Conservation (phyloP, 2,113 vertebrate genomes). For the Phalacrocorax carbo region DNA sequence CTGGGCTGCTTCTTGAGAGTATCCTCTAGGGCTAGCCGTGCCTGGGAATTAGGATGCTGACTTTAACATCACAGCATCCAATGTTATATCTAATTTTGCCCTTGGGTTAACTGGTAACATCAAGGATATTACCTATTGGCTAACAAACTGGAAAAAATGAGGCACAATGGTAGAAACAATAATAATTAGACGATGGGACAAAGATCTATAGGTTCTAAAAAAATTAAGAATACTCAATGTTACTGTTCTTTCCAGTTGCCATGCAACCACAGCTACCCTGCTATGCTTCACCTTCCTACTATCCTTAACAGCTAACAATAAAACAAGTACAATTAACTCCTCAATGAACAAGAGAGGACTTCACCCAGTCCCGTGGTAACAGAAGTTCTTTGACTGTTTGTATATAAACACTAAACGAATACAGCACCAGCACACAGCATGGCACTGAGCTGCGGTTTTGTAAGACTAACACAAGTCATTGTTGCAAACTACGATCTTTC, state of each 20-base stretch:
- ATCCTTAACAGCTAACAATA: constrained; percentile 45
- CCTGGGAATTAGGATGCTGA: background rate
- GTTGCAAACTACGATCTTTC: background rate
- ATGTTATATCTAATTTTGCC: background rate
- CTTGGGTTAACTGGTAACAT: background rate
- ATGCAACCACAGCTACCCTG: constrained; percentile 48
- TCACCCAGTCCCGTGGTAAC: background rate
- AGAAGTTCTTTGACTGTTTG: background rate
- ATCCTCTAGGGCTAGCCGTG: background rate
- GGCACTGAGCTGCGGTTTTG: background rate
- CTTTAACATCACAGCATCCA: background rate
- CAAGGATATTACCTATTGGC: background rate
- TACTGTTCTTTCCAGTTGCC: constrained; percentile 49
- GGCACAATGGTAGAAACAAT: background rate
- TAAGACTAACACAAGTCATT: background rate
- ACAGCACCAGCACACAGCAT: background rate
- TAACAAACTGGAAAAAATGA: background rate
- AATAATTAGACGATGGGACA: background rate
- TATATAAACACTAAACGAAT: constrained; percentile 1
- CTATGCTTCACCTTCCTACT: constrained; percentile 45
- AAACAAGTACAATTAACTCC: constrained; percentile 54
- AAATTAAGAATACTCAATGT: constrained; percentile 41
- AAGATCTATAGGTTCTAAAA: constrained; percentile 2
- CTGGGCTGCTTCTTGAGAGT: background rate
- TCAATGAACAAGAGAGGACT: constrained; percentile 9